Evolutionary conservation across 1,140 invertebrate species (phyloP).

Genomic region (Drosophila eugracilis): DNA sequence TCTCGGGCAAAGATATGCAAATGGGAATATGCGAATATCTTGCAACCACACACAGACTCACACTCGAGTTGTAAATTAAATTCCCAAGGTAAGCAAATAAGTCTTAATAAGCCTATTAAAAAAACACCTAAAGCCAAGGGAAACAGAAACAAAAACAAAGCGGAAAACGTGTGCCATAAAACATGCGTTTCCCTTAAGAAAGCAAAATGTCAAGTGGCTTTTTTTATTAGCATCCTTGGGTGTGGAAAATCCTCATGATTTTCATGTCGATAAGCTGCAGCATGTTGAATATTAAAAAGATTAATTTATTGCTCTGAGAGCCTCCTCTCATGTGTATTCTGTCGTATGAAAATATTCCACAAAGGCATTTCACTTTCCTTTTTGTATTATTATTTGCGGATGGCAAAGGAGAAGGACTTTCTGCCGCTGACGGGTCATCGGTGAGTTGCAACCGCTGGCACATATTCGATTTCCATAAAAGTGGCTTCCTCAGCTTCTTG

Average conservation of each 20-base stretch:
- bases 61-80: constrained; percentile 67
- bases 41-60: constrained; percentile 26
- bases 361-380: too few species aligned
- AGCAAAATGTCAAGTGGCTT: constrained; percentile 54
- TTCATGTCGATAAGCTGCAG: constrained; percentile 43
- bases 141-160: constrained; percentile 6
- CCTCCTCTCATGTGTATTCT: constrained; percentile 12
- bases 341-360: constrained; percentile 15
- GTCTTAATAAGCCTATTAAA: constrained; percentile 71
- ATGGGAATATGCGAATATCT: constrained; percentile 51
- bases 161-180: constrained; percentile 35
- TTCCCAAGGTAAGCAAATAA: constrained; percentile 74
- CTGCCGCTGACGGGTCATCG: constrained; percentile 22
- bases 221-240: constrained; percentile 52
- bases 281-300: constrained; percentile 55
- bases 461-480: constrained; percentile 13
- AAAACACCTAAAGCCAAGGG: constrained; percentile 16
- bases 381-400: constrained; percentile 10
- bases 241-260: constrained; percentile 37
- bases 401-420: not conserved
- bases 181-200: constrained; percentile 36
- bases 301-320: constrained; percentile 40
- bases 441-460: constrained; percentile 15
- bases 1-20: constrained; percentile 57
- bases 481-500: constrained; percentile 22